These are phyloP conservation scores for Hippoglossus stenolepis DNA, from an alignment of 2,113 vertebrate species.

Conservation along the genomic window DNA sequence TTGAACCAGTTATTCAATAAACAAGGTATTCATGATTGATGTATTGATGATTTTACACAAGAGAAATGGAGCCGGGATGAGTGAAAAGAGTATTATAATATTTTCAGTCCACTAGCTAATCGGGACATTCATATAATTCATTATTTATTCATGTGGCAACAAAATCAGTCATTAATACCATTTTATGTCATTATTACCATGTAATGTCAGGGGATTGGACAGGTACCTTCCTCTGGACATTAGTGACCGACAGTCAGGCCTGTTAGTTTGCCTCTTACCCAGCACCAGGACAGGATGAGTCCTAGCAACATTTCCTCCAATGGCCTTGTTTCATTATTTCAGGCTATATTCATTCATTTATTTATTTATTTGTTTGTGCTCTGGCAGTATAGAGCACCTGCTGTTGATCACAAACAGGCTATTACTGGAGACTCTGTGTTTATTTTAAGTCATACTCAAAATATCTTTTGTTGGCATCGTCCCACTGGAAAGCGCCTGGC, in stretches of 20 bases:
- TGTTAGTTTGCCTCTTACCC: not conserved
- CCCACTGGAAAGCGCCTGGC: constrained; percentile 22
- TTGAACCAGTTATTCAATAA: no score
- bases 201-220: not conserved
- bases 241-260: not conserved
- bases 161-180: no score
- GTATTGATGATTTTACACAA: no score
- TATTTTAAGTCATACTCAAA: constrained; percentile 50
- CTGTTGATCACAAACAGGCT: constrained; percentile 41
- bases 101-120: no score
- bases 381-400: constrained; percentile 32
- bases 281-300: not conserved
- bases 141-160: not conserved
- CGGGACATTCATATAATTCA: not conserved
- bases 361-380: constrained; percentile 1
- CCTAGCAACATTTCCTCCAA: constrained; percentile 10
- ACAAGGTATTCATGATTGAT: no score
- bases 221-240: not conserved
- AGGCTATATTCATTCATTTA: not conserved
- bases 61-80: no score
- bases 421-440: constrained; percentile 26
- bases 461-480: constrained; percentile 32
- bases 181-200: not conserved
- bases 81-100: no score
- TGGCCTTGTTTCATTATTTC: constrained; percentile 18